phyloP scores from a whole-genome alignment of 2,888 invertebrate genomes.

The Hemistola chrysoprasaria region DNA sequence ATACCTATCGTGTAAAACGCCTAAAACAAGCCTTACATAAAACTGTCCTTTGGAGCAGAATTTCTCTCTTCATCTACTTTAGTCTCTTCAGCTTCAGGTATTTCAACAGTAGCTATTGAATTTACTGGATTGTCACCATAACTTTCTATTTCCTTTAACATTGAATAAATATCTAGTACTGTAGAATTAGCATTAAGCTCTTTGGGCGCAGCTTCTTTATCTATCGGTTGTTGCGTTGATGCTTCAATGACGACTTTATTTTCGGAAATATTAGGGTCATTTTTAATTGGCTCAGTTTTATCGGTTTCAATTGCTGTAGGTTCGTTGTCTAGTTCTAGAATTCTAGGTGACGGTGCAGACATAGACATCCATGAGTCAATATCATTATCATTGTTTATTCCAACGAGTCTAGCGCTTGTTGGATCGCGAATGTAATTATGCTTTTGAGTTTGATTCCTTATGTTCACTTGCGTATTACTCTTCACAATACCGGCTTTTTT shows the following conservation, averaged over 20 bases:
- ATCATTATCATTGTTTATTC: conserved; percentile 71
- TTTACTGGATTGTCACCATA: conserved; percentile 68
- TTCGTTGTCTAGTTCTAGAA: conserved; percentile 43
- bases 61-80: conserved; percentile 48
- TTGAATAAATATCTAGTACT: conserved; percentile 75
- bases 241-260: conserved; percentile 22
- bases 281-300: conserved; percentile 28
- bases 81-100: conserved; percentile 34
- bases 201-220: conserved; percentile 38
- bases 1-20: too few relatives aligned
- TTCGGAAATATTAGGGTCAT: conserved; percentile 16
- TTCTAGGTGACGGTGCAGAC: conserved; percentile 62
- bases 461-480: conserved; percentile 35
- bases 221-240: conserved; percentile 19
- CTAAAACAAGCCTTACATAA: conserved; percentile 53
- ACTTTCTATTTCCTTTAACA: conserved; percentile 77
- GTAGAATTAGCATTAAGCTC: conserved; percentile 63
- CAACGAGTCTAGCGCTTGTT: conserved; percentile 66
- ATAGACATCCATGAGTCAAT: conserved; percentile 78
- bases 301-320: not conserved
- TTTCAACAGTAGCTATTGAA: conserved; percentile 36
- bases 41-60: conserved; percentile 64
- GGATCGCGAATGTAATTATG: conserved; percentile 52
- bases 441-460: conserved; percentile 56
- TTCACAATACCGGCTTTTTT: conserved; percentile 40